These are phyloP conservation scores for Nannospalax galili DNA, from an alignment of 2,113 vertebrate genomes.

Conservation along the genomic window DNA sequence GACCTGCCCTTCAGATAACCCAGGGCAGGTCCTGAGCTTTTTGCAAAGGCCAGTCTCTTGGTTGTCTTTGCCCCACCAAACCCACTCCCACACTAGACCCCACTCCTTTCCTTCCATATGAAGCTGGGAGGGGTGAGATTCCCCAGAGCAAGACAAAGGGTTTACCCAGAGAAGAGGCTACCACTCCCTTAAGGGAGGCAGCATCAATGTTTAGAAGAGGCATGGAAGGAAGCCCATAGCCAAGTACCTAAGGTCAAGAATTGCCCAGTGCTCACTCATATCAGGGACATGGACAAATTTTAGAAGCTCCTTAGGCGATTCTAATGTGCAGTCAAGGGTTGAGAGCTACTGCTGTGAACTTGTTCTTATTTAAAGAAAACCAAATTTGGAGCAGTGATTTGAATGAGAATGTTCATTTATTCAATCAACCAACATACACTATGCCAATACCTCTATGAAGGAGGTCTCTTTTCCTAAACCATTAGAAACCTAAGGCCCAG, in stretches of 20 bases:
- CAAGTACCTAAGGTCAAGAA: background rate
- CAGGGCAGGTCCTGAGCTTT: background rate
- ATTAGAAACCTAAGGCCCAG: background rate
- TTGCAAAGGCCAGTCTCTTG: background rate
- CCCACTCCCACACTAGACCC: constrained; percentile 10
- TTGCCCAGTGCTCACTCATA: background rate
- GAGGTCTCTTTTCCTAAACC: background rate
- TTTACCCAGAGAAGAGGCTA: background rate
- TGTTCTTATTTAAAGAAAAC: constrained; percentile 16
- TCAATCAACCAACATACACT: background rate
- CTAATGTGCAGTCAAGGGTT: background rate
- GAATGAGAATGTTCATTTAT: background rate
- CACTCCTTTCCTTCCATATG: background rate
- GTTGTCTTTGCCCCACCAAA: background rate
- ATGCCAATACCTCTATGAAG: background rate
- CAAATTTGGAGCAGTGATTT: constrained; percentile 21
- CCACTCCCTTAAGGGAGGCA: background rate
- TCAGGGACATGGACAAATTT: background rate
- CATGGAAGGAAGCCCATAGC: constrained; percentile 12
- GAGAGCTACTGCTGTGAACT: background rate
- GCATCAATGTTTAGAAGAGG: background rate
- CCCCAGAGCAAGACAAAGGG: background rate
- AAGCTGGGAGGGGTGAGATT: background rate
- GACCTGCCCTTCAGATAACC: background rate
- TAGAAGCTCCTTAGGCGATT: background rate